Conservation (phyloP, 2,888 invertebrate genomes). For the Drosophila austrosaltans region DNA sequence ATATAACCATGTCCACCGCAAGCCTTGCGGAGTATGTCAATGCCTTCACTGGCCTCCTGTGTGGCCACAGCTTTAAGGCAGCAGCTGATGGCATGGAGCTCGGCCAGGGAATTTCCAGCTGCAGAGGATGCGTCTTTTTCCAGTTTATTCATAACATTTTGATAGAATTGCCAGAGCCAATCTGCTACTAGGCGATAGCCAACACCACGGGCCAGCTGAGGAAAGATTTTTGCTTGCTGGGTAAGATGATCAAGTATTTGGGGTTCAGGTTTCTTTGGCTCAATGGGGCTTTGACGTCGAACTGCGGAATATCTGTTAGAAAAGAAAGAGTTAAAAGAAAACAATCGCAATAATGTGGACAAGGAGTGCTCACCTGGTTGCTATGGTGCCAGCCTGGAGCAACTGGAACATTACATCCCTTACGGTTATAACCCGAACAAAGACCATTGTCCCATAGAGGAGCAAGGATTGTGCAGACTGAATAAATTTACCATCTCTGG, state of each 20-base stretch:
- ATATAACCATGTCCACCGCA: constrained; percentile 99
- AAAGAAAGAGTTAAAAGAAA: background rate
- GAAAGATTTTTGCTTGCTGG: constrained; percentile 95
- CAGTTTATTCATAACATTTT: constrained; percentile 89
- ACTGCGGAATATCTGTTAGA: constrained; percentile 88
- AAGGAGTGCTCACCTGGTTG: constrained; percentile 87
- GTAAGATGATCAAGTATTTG: constrained; percentile 96
- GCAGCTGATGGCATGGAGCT: constrained; percentile 93
- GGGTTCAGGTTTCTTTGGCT: constrained; percentile 88
- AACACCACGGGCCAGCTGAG: constrained; percentile 91
- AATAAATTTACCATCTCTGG: constrained; percentile 94
- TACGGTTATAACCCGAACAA: constrained; percentile 93
- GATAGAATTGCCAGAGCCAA: constrained; percentile 92
- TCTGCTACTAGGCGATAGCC: constrained; percentile 90
- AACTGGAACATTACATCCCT: constrained; percentile 90
- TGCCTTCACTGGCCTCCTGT: constrained; percentile 88
- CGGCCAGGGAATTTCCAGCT: constrained; percentile 85
- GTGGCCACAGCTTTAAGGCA: constrained; percentile 95
- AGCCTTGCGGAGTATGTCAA: constrained; percentile 93
- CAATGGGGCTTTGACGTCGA: constrained; percentile 93
- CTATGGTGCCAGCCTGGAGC: constrained; percentile 94
- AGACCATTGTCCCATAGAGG: constrained; percentile 94
- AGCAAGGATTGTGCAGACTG: constrained; percentile 91
- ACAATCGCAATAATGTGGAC: background rate
- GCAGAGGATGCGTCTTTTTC: constrained; percentile 80